These are phyloP conservation scores for Mesocentrotus franciscanus DNA, from an alignment of 53 echinoderm and acorn worm species.

Conservation along the genomic window DNA sequence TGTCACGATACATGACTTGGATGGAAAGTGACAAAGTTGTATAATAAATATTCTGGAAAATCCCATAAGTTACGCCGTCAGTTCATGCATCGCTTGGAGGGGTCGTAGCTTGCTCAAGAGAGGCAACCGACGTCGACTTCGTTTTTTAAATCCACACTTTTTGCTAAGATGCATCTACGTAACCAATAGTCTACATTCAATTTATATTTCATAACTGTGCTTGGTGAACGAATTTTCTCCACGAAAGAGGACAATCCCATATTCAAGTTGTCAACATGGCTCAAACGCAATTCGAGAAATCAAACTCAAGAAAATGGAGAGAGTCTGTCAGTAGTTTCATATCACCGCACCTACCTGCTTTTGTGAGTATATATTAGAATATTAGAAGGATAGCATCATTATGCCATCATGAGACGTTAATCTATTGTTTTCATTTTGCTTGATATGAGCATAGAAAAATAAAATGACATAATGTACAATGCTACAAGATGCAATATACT, in stretches of 20 bases:
- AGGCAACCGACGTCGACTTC: not conserved
- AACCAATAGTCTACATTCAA: not conserved
- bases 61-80: not conserved
- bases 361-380: constrained; percentile 6
- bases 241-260: not conserved
- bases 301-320: constrained; percentile 27
- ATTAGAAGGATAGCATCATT: not conserved
- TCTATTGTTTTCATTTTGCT: not conserved
- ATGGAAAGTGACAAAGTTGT: not conserved
- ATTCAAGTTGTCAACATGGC: not conserved
- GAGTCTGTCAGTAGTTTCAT: constrained; percentile 24
- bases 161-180: not conserved
- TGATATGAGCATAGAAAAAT: too few species aligned
- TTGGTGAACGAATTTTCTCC: not conserved
- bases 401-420: not conserved
- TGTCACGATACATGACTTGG: not conserved
- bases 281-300: constrained; percentile 15
- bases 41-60: not conserved
- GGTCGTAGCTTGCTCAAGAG: not conserved
- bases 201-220: not conserved
- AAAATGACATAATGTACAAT: too few species aligned
- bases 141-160: not conserved
- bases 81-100: not conserved
- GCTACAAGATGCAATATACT: too few species aligned
- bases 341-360: constrained; percentile 31